Evolutionary conservation across 2,113 vertebrate species (phyloP).

Genomic region (Hucho hucho): DNA sequence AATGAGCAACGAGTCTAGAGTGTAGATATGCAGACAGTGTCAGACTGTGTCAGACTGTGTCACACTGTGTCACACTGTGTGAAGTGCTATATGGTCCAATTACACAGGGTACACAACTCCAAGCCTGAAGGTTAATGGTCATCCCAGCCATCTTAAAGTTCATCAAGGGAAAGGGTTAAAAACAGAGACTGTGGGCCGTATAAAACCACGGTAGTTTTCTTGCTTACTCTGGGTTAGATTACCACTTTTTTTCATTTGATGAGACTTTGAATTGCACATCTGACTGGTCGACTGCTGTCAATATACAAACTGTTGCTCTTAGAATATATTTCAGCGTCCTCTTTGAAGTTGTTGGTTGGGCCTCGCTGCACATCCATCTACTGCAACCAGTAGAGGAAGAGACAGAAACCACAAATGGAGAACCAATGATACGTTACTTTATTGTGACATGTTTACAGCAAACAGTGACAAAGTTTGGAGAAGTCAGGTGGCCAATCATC

Average conservation of each 20-base stretch:
- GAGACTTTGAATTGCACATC: neutral
- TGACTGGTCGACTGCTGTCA: conserved; percentile 1
- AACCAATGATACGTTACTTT: conserved; percentile 2
- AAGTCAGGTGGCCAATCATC: too few relatives aligned
- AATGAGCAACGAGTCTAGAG: conserved; percentile 37
- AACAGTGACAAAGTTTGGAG: neutral
- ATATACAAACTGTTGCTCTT: conserved; percentile 22
- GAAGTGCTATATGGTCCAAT: neutral
- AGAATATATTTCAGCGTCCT: conserved; percentile 31
- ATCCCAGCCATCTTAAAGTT: neutral
- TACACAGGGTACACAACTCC: neutral
- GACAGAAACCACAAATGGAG: conserved; percentile 22
- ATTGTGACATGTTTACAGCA: neutral
- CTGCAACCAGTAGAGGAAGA: conserved; percentile 15
- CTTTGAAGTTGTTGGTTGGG: conserved; percentile 30
- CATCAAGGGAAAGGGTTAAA: neutral
- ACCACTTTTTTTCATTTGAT: neutral
- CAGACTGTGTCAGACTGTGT: too few relatives aligned
- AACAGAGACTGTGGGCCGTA: neutral
- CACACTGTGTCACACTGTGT: too few relatives aligned
- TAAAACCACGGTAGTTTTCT: neutral
- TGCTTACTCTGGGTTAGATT: neutral
- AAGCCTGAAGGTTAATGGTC: neutral
- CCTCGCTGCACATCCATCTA: neutral
- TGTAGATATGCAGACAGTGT: neutral